Conservation (phyloP, 2,888 invertebrate genomes). For the Tupiocoris notatus region DNA sequence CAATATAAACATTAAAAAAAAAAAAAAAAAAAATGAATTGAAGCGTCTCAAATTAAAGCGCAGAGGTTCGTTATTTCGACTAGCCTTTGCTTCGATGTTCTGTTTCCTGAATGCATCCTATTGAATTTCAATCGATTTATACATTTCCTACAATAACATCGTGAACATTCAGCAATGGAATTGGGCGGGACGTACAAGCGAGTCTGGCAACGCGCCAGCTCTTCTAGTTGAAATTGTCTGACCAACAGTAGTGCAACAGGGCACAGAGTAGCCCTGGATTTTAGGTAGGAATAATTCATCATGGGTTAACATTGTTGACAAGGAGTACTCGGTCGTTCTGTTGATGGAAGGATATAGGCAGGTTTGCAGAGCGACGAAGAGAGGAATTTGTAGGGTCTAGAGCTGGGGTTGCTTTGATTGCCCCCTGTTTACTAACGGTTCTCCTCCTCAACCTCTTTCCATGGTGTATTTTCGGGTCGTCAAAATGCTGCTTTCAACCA, state of each 20-base stretch:
- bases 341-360: neutral
- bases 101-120: no score
- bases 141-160: no score
- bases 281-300: neutral
- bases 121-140: no score
- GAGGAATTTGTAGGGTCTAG: no score
- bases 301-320: neutral
- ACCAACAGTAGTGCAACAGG: no score
- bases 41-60: no score
- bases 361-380: neutral
- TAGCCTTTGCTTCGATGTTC: no score
- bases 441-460: no score
- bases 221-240: neutral
- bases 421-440: neutral
- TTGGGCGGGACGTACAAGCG: neutral
- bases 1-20: no score
- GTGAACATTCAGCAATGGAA: no score
- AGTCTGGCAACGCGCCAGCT: neutral
- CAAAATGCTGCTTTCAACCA: neutral
- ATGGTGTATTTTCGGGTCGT: neutral
- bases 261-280: neutral
- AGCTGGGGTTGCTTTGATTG: neutral
- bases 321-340: neutral
- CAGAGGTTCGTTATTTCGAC: no score
- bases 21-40: no score